Evolutionary conservation across 2,888 invertebrate species (phyloP).

Genomic region (Tyria jacobaeae): DNA sequence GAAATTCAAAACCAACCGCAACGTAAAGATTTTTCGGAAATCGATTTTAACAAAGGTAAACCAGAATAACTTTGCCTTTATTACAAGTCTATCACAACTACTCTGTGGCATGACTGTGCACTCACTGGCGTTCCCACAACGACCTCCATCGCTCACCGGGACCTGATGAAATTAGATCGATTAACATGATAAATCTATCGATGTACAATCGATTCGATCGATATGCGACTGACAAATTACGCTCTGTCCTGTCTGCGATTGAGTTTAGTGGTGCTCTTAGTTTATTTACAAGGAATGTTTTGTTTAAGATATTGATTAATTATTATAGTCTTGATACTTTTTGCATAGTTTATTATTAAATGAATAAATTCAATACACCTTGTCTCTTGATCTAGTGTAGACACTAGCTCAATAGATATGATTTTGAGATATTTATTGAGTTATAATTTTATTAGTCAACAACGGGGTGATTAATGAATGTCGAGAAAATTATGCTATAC

Average conservation of each 20-base stretch:
- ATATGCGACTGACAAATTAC: constrained; percentile 83
- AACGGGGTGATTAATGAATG: too few species aligned
- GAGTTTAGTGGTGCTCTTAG: constrained; percentile 53
- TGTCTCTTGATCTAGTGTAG: background rate
- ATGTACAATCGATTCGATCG: constrained; percentile 73
- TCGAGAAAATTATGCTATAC: too few species aligned
- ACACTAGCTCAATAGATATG: background rate
- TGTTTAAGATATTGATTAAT: constrained; percentile 25
- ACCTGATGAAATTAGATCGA: constrained; percentile 85
- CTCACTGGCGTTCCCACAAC: constrained; percentile 83
- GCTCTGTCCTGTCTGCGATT: constrained; percentile 68
- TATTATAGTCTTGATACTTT: constrained; percentile 10
- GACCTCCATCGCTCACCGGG: constrained; percentile 79
- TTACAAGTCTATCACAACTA: constrained; percentile 35
- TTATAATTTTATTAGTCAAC: background rate
- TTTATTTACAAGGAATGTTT: constrained; percentile 45
- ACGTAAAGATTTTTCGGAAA: background rate
- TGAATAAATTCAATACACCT: background rate
- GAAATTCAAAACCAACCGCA: background rate
- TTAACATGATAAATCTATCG: constrained; percentile 84
- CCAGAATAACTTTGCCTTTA: constrained; percentile 27
- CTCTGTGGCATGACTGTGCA: constrained; percentile 80
- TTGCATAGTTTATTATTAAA: background rate
- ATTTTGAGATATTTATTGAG: background rate
- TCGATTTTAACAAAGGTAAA: background rate